These are phyloP conservation scores for Propithecus coquereli DNA, from an alignment of 2,113 vertebrate genomes.

Conservation along the genomic window DNA sequence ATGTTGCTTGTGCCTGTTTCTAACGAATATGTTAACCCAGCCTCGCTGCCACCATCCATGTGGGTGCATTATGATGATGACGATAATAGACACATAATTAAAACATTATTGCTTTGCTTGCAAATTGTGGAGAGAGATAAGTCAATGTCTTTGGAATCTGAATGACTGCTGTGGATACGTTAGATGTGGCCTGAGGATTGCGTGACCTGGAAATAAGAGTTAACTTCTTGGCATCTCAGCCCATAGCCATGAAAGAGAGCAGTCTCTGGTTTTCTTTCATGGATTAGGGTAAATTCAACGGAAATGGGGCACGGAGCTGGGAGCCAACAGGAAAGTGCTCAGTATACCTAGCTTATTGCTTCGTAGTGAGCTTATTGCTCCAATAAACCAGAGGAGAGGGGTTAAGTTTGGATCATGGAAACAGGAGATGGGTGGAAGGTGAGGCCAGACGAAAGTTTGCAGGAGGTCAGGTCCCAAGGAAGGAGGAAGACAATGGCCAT, in stretches of 20 bases:
- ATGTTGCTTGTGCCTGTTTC: constrained; percentile 67
- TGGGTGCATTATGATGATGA: constrained; percentile 68
- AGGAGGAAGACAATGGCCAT: neutral
- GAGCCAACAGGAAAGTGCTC: neutral
- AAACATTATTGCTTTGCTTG: constrained; percentile 72
- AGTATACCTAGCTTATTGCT: neutral
- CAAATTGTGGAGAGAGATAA: constrained; percentile 52
- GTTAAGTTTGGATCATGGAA: neutral
- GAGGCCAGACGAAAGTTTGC: neutral
- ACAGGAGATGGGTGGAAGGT: neutral
- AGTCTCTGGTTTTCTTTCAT: neutral
- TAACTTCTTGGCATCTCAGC: neutral
- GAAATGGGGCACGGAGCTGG: neutral
- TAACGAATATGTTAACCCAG: constrained; percentile 77
- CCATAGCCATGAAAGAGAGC: neutral
- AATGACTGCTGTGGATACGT: constrained; percentile 2
- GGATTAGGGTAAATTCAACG: neutral
- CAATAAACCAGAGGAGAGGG: neutral
- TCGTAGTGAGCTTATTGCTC: neutral
- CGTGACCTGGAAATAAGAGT: neutral
- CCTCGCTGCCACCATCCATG: constrained; percentile 67
- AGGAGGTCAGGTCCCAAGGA: neutral
- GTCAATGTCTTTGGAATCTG: constrained; percentile 57
- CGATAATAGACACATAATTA: constrained; percentile 73
- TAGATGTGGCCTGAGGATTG: neutral